Conservation (phyloP, 2,797 vertebrate species). For the Thripadectes ignobilis region DNA sequence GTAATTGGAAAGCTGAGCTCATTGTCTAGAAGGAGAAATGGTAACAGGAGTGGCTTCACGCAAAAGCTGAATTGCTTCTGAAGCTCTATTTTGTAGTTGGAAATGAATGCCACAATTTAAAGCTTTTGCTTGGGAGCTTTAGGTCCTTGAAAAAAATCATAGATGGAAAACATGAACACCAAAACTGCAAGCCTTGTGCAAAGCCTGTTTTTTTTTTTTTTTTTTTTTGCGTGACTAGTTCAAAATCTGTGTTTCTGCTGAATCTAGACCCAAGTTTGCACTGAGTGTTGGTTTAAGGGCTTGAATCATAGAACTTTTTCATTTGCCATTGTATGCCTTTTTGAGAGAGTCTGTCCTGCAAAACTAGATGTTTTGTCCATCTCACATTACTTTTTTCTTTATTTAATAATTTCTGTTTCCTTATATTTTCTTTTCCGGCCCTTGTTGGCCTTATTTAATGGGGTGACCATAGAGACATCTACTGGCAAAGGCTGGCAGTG, state of each 20-base stretch:
- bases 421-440: not conserved
- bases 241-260: not conserved
- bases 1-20: conserved; percentile 3
- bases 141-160: not conserved
- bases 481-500: conserved; percentile 44
- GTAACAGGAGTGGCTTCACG: not conserved
- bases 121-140: not conserved
- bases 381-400: not conserved
- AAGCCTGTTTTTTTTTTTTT: not conserved
- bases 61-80: not conserved
- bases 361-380: not conserved
- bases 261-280: not conserved
- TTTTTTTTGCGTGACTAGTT: not conserved
- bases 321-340: not conserved
- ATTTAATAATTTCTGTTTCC: not conserved
- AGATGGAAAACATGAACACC: not conserved
- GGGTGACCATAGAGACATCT: conserved; percentile 67
- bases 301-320: not conserved
- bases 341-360: not conserved
- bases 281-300: not conserved
- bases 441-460: not conserved
- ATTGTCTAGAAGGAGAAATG: not conserved
- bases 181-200: not conserved
- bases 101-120: not conserved
- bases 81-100: not conserved